phyloP scores from a whole-genome alignment of 2,888 invertebrate species.

The Smittia sp. region DNA sequence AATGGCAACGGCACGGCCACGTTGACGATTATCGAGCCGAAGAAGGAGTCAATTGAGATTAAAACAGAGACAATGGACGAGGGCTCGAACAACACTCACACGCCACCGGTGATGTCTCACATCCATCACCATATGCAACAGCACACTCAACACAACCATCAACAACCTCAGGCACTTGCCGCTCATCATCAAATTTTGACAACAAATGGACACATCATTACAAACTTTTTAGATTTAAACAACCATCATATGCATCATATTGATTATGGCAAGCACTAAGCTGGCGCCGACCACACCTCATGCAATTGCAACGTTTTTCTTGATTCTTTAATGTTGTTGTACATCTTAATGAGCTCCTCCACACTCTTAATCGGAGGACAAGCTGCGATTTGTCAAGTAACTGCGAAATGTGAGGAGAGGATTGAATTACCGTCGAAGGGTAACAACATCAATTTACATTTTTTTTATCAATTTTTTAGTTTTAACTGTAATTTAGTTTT shows the following conservation, averaged over 20 bases:
- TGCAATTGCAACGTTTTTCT: conserved; percentile 16
- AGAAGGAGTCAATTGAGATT: conserved; percentile 40
- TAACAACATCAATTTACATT: not conserved
- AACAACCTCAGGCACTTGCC: conserved; percentile 33
- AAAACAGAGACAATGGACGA: conserved; percentile 40
- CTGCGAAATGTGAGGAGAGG: not conserved
- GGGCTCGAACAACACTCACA: conserved; percentile 24
- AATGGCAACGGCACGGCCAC: conserved; percentile 23
- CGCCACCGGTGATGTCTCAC: conserved; percentile 30
- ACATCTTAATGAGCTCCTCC: not conserved
- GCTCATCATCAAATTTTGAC: conserved; percentile 42
- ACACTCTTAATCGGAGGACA: not conserved
- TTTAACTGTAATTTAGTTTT: no score
- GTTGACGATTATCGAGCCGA: conserved; percentile 26
- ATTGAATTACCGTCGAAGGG: not conserved
- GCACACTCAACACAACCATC: conserved; percentile 33
- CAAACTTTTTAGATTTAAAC: conserved; percentile 41
- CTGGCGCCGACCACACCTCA: not conserved
- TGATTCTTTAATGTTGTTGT: conserved; percentile 2
- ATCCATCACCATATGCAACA: conserved; percentile 26
- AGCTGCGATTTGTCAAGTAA: conserved; percentile 5
- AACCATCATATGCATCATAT: conserved; percentile 41
- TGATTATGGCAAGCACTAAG: conserved; percentile 41
- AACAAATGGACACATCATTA: conserved; percentile 42
- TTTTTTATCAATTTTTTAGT: no score